Conservation (phyloP, 2,888 invertebrate species). For the Zelleria hepariella region DNA sequence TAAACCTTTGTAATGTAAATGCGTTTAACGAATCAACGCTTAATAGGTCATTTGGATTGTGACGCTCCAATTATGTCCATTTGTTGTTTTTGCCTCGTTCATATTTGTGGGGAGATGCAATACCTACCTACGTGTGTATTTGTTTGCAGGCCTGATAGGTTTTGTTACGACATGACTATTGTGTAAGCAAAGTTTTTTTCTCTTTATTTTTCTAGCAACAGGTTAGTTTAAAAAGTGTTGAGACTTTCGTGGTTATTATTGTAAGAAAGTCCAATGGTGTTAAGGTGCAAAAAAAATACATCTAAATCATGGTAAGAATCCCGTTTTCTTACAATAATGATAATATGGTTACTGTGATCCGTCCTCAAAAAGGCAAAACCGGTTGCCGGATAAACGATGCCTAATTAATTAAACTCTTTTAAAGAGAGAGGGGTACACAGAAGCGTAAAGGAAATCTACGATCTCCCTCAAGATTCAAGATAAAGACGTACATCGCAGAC, state of each 20-base stretch:
- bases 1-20: constrained; percentile 3
- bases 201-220: too few species aligned
- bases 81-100: constrained; percentile 21
- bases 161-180: too few species aligned
- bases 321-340: too few species aligned
- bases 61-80: constrained; percentile 12
- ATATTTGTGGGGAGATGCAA: constrained; percentile 1
- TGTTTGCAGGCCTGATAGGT: too few species aligned
- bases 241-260: too few species aligned
- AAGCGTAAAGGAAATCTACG: constrained; percentile 28
- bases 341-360: too few species aligned
- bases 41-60: constrained; percentile 1
- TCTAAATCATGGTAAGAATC: too few species aligned
- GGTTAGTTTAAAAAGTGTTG: too few species aligned
- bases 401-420: neutral
- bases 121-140: too few species aligned
- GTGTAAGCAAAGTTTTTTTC: too few species aligned
- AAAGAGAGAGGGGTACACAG: neutral
- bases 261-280: too few species aligned
- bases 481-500: constrained; percentile 18
- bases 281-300: too few species aligned
- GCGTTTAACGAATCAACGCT: neutral
- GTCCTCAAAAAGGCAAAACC: neutral
- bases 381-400: neutral
- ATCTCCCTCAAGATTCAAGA: constrained; percentile 24